Evolutionary conservation across 1,140 invertebrate genomes (phyloP), one percentile per base, ranked within the genome.

Genomic region (Panulirus ornatus): DNA sequence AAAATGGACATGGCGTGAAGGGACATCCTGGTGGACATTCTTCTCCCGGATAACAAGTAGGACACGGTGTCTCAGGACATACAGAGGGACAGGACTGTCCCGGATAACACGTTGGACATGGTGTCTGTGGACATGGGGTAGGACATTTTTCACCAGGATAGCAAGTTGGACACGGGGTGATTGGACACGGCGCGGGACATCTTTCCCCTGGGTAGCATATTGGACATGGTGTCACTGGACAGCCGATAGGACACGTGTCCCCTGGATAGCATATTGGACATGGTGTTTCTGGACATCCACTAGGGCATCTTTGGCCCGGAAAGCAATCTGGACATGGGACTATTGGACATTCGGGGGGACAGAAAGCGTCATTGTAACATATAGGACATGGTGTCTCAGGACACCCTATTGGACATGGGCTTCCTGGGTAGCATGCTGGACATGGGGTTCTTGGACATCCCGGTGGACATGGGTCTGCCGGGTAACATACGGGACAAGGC

Each of bases 311-410:
- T 11, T 73, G n/a, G 11, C 70, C 83, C 27, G 44, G 38, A 22
- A 42, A 84, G 30, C 83, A 84, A 2, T 47, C 30, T 22, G 83
- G 83, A 73, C 83, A 84, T 5, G 42, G 66, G 34, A 66, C 47
- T 71, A 14, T 11, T n/a, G 83, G 83, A 73, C 83, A 84, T 70
- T 66, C 83, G 16, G 66, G n/a, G 8, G 83, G 83, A 30, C 83
- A 84, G 30, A 22, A 11, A 22, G 27, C 66, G 16, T 66, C 66
- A 9, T 38, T 38, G 27, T 51, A 84, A 47, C 83, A 84, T 3
- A 51, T 1, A 16, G 83, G 83, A 71, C 83, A 84, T 47, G 83
- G n/a, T 6, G 27, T 84, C 34, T 42, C 58, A 58, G 78, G 83
- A 22, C 83, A 84, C 14, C 58, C 66, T 73, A 9, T 22, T 42